These are phyloP conservation scores for Listrodromus nycthemerus DNA, from an alignment of 2,888 invertebrate genomes.

Conservation along the genomic window DNA sequence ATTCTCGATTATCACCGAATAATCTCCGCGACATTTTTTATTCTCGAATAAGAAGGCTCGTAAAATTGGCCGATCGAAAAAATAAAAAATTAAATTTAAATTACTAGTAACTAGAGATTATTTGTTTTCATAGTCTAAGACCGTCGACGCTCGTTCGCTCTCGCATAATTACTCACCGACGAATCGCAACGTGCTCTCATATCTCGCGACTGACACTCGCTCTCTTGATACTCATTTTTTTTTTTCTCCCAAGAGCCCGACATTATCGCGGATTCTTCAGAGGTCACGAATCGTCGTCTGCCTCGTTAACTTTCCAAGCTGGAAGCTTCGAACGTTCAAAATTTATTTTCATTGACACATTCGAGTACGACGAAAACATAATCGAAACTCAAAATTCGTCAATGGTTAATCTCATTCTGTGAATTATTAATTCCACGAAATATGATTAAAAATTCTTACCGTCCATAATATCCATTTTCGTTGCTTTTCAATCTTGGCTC, in stretches of 20 bases:
- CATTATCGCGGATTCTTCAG: slow-evolving; percentile 57
- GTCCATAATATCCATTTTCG: slow-evolving; percentile 76
- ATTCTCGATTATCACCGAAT: background rate
- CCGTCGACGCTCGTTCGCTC: slow-evolving; percentile 5
- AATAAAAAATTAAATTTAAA: background rate
- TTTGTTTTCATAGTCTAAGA: slow-evolving; percentile 11
- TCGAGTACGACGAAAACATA: background rate
- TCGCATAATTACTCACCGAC: slow-evolving; percentile 6
- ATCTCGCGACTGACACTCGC: slow-evolving; percentile 35
- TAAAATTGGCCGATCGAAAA: background rate
- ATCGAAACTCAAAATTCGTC: background rate
- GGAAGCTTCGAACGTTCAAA: slow-evolving; percentile 29
- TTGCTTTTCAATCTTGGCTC: slow-evolving; percentile 2
- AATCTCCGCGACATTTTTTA: background rate
- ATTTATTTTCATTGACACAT: slow-evolving; percentile 45
- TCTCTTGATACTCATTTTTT: slow-evolving; percentile 30
- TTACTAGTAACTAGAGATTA: background rate
- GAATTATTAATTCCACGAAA: background rate
- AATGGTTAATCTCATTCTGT: background rate
- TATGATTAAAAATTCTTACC: slow-evolving; percentile 67
- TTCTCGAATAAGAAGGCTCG: background rate
- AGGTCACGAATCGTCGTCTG: slow-evolving; percentile 60
- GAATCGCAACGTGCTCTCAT: slow-evolving; percentile 49
- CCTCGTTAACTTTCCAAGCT: slow-evolving; percentile 1
- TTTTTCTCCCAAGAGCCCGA: slow-evolving; percentile 30